phyloP scores from a whole-genome alignment of 2,888 invertebrate species.

The Callyntrura guangdongensis region DNA sequence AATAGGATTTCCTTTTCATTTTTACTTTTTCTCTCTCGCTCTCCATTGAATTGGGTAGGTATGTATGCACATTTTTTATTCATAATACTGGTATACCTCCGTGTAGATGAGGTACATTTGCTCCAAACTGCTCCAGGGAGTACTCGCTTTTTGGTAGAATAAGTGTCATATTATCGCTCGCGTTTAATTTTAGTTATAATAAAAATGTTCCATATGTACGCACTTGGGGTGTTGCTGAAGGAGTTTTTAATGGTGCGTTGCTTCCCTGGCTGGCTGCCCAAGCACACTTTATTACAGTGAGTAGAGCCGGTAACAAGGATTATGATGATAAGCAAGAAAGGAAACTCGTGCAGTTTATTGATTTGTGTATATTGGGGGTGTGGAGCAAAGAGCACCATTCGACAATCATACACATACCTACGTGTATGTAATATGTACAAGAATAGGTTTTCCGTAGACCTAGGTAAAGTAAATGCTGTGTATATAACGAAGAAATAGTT shows the following conservation, averaged over 20 bases:
- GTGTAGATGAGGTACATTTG: background rate
- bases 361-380: slow-evolving; percentile 38
- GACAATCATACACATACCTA: background rate
- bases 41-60: background rate
- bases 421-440: background rate
- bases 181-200: slow-evolving; percentile 18
- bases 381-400: background rate
- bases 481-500: too few species aligned
- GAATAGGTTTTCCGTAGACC: too few species aligned
- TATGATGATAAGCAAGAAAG: slow-evolving; percentile 41
- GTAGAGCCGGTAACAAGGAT: slow-evolving; percentile 57
- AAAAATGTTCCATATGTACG: slow-evolving; percentile 16
- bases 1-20: slow-evolving; percentile 43
- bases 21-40: background rate
- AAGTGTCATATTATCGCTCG: slow-evolving; percentile 18
- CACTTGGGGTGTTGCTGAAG: background rate
- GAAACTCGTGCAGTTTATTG: slow-evolving; percentile 70
- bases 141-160: slow-evolving; percentile 23
- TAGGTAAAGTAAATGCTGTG: too few species aligned
- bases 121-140: slow-evolving; percentile 45
- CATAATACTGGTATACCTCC: background rate
- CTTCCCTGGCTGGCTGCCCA: slow-evolving; percentile 22
- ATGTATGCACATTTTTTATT: background rate
- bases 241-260: slow-evolving; percentile 34
- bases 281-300: slow-evolving; percentile 36